A percentile compares a stretch with the other conserved stretches of the same genome.
phyloP scores from a whole-genome alignment of 2,888 invertebrate species.

The Stenurella melanura region DNA sequence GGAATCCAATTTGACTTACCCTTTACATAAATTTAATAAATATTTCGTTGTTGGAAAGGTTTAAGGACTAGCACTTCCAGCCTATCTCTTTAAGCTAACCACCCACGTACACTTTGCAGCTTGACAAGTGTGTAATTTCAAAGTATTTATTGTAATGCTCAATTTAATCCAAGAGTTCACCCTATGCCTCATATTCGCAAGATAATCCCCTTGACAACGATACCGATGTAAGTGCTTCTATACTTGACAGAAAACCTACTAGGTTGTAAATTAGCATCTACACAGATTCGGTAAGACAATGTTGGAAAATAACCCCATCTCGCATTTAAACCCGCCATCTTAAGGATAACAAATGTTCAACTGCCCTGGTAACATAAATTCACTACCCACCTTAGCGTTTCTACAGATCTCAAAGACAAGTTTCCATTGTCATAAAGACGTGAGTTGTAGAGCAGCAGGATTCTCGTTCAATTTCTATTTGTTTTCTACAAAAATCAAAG shows the following conservation, averaged over 20 bases:
- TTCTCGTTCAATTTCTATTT: too few species aligned
- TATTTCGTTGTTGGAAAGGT: too few species aligned
- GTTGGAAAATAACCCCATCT: neutral
- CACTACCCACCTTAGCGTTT: neutral
- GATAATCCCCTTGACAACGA: neutral
- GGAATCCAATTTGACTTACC: too few species aligned
- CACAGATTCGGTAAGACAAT: neutral
- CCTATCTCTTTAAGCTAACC: neutral
- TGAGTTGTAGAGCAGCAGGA: neutral
- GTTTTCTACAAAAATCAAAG: too few species aligned
- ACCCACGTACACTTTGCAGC: neutral
- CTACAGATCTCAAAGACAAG: neutral
- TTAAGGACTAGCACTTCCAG: too few species aligned
- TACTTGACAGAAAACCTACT: conserved; percentile 1
- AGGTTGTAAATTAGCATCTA: neutral
- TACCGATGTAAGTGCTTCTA: neutral
- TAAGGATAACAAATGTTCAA: conserved; percentile 5
- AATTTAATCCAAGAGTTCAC: neutral
- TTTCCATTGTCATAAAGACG: neutral
- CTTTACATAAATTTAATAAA: too few species aligned
- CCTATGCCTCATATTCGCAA: conserved; percentile 1
- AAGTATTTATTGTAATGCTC: neutral
- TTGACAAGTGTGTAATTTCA: neutral
- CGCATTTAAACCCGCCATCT: neutral
- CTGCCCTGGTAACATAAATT: conserved; percentile 14